Evolutionary conservation across 35 echinoderm and acorn worm genomes (phyloP).

Genomic region (Hemicentrotus pulcherrimus): DNA sequence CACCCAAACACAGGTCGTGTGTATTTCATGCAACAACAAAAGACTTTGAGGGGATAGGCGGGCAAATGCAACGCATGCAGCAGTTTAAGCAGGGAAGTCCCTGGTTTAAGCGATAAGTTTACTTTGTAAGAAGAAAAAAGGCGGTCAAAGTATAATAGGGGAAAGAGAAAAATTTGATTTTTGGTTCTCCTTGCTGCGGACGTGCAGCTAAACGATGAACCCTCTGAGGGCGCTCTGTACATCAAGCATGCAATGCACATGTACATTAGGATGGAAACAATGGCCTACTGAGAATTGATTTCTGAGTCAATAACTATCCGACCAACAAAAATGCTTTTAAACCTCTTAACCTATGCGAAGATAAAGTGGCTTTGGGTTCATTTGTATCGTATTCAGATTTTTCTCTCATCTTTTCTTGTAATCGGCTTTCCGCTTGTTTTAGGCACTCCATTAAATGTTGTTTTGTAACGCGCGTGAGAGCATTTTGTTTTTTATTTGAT

Average conservation of each 20-base stretch:
- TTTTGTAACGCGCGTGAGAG: too few relatives aligned
- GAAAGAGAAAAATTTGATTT: not conserved
- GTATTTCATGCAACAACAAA: too few relatives aligned
- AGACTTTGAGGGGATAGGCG: too few relatives aligned
- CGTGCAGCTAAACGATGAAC: not conserved
- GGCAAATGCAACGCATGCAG: too few relatives aligned
- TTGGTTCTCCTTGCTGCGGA: not conserved
- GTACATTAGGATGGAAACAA: not conserved
- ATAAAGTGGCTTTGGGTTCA: not conserved
- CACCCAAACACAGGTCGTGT: not conserved
- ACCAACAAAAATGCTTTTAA: constrained; percentile 34
- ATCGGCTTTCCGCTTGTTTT: not conserved
- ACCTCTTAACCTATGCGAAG: not conserved
- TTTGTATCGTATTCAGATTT: not conserved
- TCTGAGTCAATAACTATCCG: constrained; percentile 30
- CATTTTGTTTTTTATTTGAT: too few relatives aligned
- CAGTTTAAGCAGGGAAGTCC: not conserved
- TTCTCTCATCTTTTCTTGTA: not conserved
- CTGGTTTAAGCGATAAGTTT: not conserved
- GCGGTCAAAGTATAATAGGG: not conserved
- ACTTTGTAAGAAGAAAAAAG: not conserved
- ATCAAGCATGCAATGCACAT: not conserved
- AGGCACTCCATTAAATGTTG: not conserved
- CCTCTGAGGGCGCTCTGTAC: not conserved
- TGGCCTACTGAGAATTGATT: constrained; percentile 18